Evolutionary conservation across 2,888 invertebrate genomes (phyloP).

Genomic region (Cryptosula pallasiana): DNA sequence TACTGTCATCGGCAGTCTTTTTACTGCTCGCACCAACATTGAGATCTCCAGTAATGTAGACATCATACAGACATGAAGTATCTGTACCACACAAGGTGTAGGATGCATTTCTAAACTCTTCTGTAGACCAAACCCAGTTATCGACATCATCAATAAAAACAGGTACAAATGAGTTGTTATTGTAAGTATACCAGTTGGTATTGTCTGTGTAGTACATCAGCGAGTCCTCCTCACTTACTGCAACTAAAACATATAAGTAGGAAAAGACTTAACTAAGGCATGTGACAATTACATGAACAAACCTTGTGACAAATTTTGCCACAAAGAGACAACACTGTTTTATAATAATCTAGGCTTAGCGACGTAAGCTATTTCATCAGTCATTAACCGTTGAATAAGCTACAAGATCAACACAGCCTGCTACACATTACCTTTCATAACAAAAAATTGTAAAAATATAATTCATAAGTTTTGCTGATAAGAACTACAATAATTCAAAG

Average conservation of each 20-base stretch:
- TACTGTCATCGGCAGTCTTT: background rate
- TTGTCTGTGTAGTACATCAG: slow-evolving; percentile 11
- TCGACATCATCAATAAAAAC: slow-evolving; percentile 16
- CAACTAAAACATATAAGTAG: slow-evolving; percentile 5
- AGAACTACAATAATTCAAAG: no score
- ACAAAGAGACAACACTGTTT: no score
- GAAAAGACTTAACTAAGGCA: no score
- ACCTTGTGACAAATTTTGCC: no score
- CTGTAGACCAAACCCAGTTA: slow-evolving; percentile 11
- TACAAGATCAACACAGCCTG: no score
- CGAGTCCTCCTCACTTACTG: slow-evolving; percentile 1
- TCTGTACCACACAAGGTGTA: background rate
- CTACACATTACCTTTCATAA: no score
- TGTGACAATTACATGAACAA: no score
- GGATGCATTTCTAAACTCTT: background rate
- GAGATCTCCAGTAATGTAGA: slow-evolving; percentile 7
- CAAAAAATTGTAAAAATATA: no score
- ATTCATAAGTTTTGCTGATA: no score
- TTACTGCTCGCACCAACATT: background rate
- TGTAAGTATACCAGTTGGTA: slow-evolving; percentile 7
- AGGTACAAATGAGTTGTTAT: slow-evolving; percentile 15
- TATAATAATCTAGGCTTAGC: no score
- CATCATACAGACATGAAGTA: slow-evolving; percentile 15
- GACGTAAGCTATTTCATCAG: no score
- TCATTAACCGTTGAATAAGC: no score